Evolutionary conservation across 2,797 vertebrate species (phyloP).

Genomic region (Lacerta viridis): DNA sequence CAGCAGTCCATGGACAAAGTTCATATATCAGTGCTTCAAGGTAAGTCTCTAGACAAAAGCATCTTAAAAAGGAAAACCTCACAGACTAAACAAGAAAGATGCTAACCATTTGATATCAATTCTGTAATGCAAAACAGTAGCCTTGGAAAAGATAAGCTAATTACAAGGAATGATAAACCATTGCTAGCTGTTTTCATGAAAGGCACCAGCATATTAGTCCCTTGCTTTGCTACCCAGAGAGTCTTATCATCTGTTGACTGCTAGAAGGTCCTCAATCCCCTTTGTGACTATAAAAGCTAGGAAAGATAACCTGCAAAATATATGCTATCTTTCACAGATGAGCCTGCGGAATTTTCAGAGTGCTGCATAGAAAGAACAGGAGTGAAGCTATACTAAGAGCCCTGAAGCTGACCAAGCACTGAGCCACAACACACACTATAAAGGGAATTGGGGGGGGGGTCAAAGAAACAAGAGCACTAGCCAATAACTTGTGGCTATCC

Average conservation of each 20-base stretch:
- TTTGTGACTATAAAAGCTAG: background rate
- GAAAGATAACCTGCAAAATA: background rate
- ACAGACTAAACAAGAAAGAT: slow-evolving; percentile 35
- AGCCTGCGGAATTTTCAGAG: background rate
- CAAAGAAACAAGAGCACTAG: too few relatives aligned
- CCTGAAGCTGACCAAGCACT: background rate
- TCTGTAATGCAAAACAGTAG: slow-evolving; percentile 32
- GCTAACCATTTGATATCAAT: slow-evolving; percentile 36
- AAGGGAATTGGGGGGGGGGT: too few relatives aligned
- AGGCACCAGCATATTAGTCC: background rate
- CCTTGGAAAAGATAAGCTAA: background rate
- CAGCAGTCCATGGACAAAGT: slow-evolving; percentile 45
- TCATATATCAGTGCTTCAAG: slow-evolving; percentile 37
- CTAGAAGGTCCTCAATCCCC: background rate
- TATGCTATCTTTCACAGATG: background rate
- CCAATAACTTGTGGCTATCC: too few relatives aligned
- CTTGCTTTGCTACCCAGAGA: background rate
- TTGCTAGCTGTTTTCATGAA: background rate
- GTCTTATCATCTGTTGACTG: background rate
- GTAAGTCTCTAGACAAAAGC: background rate
- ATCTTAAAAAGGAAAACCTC: background rate
- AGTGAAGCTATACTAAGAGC: background rate
- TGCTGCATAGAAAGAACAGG: background rate
- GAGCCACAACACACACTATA: too few relatives aligned
- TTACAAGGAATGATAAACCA: background rate